Percentiles rank a stretch among this genome's conserved stretches.
Evolutionary conservation across 1,140 invertebrate genomes (phyloP).

Genomic region (Pseudoatta argentina): DNA sequence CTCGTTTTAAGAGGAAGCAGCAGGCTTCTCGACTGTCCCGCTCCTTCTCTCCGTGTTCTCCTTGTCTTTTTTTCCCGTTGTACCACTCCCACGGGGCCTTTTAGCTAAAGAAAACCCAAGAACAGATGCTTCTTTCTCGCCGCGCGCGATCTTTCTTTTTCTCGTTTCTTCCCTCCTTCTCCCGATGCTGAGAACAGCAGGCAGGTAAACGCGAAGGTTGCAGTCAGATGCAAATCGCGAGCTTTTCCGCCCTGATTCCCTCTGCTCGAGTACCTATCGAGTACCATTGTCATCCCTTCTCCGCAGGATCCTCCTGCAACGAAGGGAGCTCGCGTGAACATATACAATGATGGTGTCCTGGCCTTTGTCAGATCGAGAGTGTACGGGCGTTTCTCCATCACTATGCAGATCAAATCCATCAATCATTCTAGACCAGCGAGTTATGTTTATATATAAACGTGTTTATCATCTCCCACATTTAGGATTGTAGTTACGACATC

Average conservation of each 20-base stretch:
- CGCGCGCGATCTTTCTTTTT: slow-evolving; percentile 28
- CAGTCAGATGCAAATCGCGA: slow-evolving; percentile 75
- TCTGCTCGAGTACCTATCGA: slow-evolving; percentile 30
- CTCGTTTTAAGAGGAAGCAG: slow-evolving; percentile 68
- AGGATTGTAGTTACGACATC: background rate
- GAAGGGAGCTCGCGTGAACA: slow-evolving; percentile 22
- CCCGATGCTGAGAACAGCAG: background rate
- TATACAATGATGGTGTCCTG: slow-evolving; percentile 43
- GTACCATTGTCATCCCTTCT: slow-evolving; percentile 51
- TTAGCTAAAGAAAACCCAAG: slow-evolving; percentile 72
- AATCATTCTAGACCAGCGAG: background rate
- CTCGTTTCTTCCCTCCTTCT: background rate
- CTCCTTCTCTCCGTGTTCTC: slow-evolving; percentile 13
- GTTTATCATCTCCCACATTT: background rate
- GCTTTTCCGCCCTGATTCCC: slow-evolving; percentile 58
- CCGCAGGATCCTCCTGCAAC: slow-evolving; percentile 3
- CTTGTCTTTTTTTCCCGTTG: slow-evolving; percentile 64
- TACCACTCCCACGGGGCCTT: slow-evolving; percentile 57
- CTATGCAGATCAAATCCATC: background rate
- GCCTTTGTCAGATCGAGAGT: slow-evolving; percentile 44
- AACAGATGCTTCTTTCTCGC: slow-evolving; percentile 75
- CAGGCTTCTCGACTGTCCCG: slow-evolving; percentile 60
- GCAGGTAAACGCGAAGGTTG: slow-evolving; percentile 65
- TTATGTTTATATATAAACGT: background rate
- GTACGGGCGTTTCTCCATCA: background rate